Evolutionary conservation across 1,140 invertebrate species (phyloP), one percentile per base, ranked within the genome.

Genomic region (Drosophila aff.): DNA sequence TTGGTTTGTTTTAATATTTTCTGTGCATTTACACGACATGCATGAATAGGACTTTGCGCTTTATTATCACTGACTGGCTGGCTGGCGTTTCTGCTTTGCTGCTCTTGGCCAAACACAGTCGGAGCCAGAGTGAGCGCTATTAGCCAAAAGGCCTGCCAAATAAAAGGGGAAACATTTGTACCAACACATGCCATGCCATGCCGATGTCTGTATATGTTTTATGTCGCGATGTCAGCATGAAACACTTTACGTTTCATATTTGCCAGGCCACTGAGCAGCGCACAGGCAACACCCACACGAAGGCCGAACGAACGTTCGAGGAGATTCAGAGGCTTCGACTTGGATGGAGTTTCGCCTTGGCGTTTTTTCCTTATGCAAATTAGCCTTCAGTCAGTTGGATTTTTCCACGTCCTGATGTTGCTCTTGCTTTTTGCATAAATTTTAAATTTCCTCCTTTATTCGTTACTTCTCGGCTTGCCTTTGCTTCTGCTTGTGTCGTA

Each of bases 351-450:
- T 67, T 68, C 76, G 67, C 73, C 79, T 80, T 81, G 81, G 61
- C 86, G 81, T 18, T 40, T 90, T 90, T 90, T 90, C 75, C 76
- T 90, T 90, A 90, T 90, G 85, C 85, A 90, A 90, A 90, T 90
- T 85, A 90, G 85, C 76, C 68, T 66, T 72, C 78, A 72, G 64
- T 69, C 38, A 60, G 31, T 62, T 61, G 67, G 46, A 66, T 65
- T 79, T 71, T 73, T 52, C 53, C 49, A 43, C 46, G 40, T 41
- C 43, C 62, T 38, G 33, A 62, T 77, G 44, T 55, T 60, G 57
- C 79, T 75, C 69, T 78, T 77, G 76, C 76, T 71, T 75, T 87
- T 69, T 90, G 84, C 84, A 89, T 89, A 89, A 90, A 89, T 89
- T 89, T 90, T 64, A 90, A 86, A 90, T 81, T 89, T 90, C 60